Evolutionary conservation across 2,888 invertebrate species (phyloP), one percentile per base, ranked within the genome.

Genomic region (Hirtodrosophila cameraria): DNA sequence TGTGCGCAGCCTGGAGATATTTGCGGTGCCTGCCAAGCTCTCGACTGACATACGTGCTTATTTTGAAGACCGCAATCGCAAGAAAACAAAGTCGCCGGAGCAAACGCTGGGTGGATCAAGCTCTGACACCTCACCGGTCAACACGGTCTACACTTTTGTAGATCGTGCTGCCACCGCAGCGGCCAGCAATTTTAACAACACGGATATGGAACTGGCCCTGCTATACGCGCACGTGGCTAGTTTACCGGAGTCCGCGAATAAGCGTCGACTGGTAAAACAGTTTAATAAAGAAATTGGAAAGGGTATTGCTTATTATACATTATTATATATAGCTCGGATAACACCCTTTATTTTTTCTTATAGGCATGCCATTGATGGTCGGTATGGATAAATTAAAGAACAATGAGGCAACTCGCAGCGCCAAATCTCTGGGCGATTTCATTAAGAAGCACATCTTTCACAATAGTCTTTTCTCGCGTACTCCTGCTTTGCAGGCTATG

Each of bases 141-240:
- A 94, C 90, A 97, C 98, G 1, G 95, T 97, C n/a, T 96, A 96
- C 89, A 96, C 96, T 69, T 98, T 97, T 91, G 95, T 97, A 46
- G 97, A 97, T 91, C 94, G 96, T 0, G 94, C 94, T 63, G 93
- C 95, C 23, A 96, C 96, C 0, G 94, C 94, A 1, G 95, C 94
- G 45, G 96, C 95, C 67, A 93, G 93, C 9, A 92, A 93, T 1
- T 68, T 80, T 1, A 96, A 96, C 88, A 95, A 95, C 1, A 97
- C 97, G 0, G 96, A 96, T 88, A 94, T 95, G 0, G 97, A 96
- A 55, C 91, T 97, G 2, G 97, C 98, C 1, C 95, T 97, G 84
- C 92, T 98, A 0, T 97, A 97, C 90, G 97, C 97, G 1, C 95
- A 97, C 87, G 97, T 98, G 70, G 96, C 96, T 86, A 94, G 95